These are phyloP conservation scores for Ivindomyrus marchei DNA, from an alignment of 2,113 vertebrate species.

Conservation along the genomic window DNA sequence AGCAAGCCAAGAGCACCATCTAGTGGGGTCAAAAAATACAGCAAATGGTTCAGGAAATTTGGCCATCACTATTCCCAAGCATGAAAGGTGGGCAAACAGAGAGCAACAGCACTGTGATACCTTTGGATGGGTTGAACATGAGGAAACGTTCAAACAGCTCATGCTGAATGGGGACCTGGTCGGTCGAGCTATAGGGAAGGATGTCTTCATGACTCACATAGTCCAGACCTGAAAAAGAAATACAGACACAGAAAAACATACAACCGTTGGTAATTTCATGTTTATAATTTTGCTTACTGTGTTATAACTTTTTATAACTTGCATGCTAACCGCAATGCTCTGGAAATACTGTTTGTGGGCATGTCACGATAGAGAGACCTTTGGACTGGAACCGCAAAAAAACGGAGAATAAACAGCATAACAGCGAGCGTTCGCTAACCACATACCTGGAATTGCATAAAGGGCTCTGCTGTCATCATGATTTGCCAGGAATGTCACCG, in stretches of 20 bases:
- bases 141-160: constrained; percentile 97
- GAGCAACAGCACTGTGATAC: constrained; percentile 50
- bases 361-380: background rate
- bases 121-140: constrained; percentile 82
- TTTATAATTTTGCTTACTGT: background rate
- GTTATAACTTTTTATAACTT: background rate
- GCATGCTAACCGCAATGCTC: background rate
- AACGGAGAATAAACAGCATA: background rate
- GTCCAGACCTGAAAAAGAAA: constrained; percentile 72
- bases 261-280: background rate
- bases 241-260: background rate
- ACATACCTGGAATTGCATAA: constrained; percentile 90
- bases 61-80: background rate
- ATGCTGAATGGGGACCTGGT: constrained; percentile 92
- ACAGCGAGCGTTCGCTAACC: too few relatives aligned
- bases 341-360: background rate
- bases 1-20: too few relatives aligned
- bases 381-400: background rate
- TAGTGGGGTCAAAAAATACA: too few relatives aligned
- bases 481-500: constrained; percentile 93
- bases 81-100: background rate
- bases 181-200: constrained; percentile 87
- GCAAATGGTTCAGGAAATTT: too few relatives aligned
- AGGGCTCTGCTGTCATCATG: constrained; percentile 95
- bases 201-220: constrained; percentile 98